Evolutionary conservation across 2,797 vertebrate species (phyloP).

Genomic region (Micromesistius poutassou): DNA sequence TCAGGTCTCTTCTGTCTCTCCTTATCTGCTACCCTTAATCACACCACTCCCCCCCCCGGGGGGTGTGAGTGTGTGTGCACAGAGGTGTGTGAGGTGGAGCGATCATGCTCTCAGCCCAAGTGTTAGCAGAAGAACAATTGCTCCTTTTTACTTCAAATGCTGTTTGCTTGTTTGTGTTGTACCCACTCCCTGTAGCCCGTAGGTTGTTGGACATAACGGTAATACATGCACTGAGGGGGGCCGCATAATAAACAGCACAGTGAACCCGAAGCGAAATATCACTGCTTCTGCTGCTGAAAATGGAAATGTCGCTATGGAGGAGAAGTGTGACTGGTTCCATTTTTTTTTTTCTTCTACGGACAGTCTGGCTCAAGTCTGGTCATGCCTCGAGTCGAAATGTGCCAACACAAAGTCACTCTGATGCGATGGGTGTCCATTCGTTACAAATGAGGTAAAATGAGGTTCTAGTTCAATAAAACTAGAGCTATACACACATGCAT

Average conservation of each 20-base stretch:
- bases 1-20: conserved; percentile 6
- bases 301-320: not conserved
- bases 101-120: conserved; percentile 57
- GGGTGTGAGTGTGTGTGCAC: not conserved
- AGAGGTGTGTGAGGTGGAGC: conserved; percentile 49
- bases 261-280: not conserved
- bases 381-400: not conserved
- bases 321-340: not conserved
- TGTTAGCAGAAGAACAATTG: conserved; percentile 60
- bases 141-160: conserved; percentile 51
- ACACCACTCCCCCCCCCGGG: conserved; percentile 33
- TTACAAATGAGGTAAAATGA: not conserved
- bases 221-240: not conserved
- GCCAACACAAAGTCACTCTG: not conserved
- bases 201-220: not conserved
- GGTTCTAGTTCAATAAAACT: not conserved
- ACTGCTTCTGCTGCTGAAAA: not conserved
- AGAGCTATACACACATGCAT: not conserved
- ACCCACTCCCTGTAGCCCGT: conserved; percentile 3
- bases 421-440: not conserved
- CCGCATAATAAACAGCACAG: not conserved
- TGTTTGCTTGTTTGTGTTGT: conserved; percentile 37
- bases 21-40: conserved; percentile 32
- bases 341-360: too few relatives aligned
- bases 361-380: not conserved